These are phyloP conservation scores for Drosophila antonietae DNA, from an alignment of 2,888 invertebrate species.

Conservation along the genomic window DNA sequence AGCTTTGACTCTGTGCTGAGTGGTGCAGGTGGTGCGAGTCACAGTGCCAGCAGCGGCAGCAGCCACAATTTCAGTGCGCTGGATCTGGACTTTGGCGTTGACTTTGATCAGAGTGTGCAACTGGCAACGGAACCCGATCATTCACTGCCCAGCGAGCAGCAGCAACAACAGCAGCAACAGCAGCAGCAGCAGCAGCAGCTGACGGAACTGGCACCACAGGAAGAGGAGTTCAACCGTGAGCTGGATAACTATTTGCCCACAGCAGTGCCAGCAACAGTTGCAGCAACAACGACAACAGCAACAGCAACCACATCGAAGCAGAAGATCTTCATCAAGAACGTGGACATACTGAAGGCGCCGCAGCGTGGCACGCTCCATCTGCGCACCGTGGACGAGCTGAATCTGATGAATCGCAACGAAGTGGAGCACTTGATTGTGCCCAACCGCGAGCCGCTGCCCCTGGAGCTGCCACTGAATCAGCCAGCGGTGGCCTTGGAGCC, in stretches of 20 bases:
- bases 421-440: constrained; percentile 83
- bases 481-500: constrained; percentile 20
- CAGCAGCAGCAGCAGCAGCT: constrained; percentile 9
- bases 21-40: constrained; percentile 24
- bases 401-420: constrained; percentile 84
- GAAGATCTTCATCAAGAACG: constrained; percentile 83
- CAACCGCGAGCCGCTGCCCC: constrained; percentile 68
- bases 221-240: constrained; percentile 24
- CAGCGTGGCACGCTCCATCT: constrained; percentile 82
- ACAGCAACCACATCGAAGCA: constrained; percentile 59
- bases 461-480: constrained; percentile 43
- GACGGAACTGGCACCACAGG: constrained; percentile 30
- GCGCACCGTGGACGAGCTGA: constrained; percentile 84
- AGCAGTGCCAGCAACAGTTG: constrained; percentile 8
- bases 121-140: constrained; percentile 51
- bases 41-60: constrained; percentile 18
- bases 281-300: constrained; percentile 11
- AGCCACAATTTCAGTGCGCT: constrained; percentile 61
- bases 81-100: constrained; percentile 66
- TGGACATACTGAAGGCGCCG: constrained; percentile 81
- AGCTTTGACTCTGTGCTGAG: constrained; percentile 61
- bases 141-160: constrained; percentile 8
- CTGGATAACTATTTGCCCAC: constrained; percentile 48
- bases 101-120: constrained; percentile 56
- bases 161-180: constrained; percentile 2